Conservation (phyloP, 2,797 vertebrate species). For the Rhinophrynus dorsalis region DNA sequence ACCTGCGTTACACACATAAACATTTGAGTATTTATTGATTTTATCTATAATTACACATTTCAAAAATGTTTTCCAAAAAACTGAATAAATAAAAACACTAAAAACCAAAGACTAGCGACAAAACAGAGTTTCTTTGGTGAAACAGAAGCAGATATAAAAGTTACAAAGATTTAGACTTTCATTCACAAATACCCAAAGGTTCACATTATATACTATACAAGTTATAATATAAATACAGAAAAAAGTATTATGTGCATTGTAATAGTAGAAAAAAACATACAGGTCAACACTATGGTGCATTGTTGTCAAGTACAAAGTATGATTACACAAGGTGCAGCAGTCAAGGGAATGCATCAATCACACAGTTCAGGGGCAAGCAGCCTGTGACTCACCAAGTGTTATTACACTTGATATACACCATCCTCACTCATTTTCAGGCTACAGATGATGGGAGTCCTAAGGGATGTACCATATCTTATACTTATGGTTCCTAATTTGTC, state of each 20-base stretch:
- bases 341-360: constrained; percentile 32
- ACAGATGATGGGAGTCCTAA: too few relatives aligned
- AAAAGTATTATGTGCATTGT: constrained; percentile 86
- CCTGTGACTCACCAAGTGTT: too few relatives aligned
- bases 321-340: constrained; percentile 30
- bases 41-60: constrained; percentile 28
- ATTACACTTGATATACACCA: too few relatives aligned
- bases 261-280: constrained; percentile 64
- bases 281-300: constrained; percentile 47
- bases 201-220: constrained; percentile 92
- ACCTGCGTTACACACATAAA: constrained; percentile 22
- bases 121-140: constrained; percentile 89
- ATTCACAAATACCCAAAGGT: constrained; percentile 83
- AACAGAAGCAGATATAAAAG: constrained; percentile 83
- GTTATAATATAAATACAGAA: constrained; percentile 91
- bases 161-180: constrained; percentile 78
- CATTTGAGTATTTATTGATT: constrained; percentile 36
- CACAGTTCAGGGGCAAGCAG: too few relatives aligned
- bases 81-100: constrained; percentile 75
- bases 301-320: constrained; percentile 30
- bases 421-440: too few relatives aligned
- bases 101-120: constrained; percentile 73
- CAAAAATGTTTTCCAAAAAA: constrained; percentile 41
- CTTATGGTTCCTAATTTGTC: too few relatives aligned
- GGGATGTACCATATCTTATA: too few relatives aligned